Conservation (phyloP, 1,140 invertebrate genomes). For the Lithobius niger region DNA sequence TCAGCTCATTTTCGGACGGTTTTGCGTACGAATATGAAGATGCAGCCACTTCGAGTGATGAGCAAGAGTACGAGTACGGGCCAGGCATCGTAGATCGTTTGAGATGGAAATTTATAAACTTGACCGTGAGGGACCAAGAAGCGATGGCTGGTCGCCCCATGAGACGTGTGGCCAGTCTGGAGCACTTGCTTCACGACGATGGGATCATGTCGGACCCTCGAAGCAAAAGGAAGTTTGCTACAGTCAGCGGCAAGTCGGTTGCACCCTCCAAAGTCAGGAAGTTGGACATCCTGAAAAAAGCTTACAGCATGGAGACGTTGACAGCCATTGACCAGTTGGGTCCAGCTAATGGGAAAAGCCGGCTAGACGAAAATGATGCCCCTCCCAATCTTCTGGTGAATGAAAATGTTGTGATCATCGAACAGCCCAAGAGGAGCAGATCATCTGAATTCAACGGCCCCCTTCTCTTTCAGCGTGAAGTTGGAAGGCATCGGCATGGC, state of each 20-base stretch:
- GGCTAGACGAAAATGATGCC: neutral
- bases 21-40: neutral
- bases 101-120: slow-evolving; percentile 58
- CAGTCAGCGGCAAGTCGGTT: neutral
- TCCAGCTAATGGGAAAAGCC: neutral
- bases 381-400: slow-evolving; percentile 23
- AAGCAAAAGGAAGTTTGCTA: neutral
- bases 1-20: neutral
- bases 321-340: neutral
- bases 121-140: slow-evolving; percentile 50
- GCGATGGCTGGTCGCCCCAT: slow-evolving; percentile 45
- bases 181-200: slow-evolving; percentile 59
- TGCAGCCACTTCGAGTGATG: neutral
- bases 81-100: slow-evolving; percentile 74
- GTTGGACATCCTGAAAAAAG: slow-evolving; percentile 3
- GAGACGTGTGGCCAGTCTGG: slow-evolving; percentile 63
- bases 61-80: slow-evolving; percentile 67
- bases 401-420: slow-evolving; percentile 34
- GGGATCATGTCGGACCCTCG: neutral
- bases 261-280: neutral
- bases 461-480: neutral
- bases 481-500: neutral
- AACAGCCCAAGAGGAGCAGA: slow-evolving; percentile 12
- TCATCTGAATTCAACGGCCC: neutral
- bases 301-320: slow-evolving; percentile 6